These are phyloP conservation scores for Myotis vivesi DNA, from an alignment of 2,797 vertebrate genomes.

Conservation along the genomic window DNA sequence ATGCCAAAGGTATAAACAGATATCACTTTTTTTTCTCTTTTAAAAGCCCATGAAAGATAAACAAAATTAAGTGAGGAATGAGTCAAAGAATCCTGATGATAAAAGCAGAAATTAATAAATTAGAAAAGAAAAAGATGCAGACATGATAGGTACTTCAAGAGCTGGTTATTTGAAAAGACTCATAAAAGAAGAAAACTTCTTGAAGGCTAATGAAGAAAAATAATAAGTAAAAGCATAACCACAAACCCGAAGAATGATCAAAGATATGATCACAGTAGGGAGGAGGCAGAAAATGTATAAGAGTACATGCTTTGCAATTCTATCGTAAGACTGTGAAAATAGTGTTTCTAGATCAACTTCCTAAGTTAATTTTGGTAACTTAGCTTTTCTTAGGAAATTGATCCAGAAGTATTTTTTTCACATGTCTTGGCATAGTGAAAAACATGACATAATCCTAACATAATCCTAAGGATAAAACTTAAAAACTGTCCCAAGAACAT, in stretches of 20 bases:
- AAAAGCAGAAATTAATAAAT: conserved; percentile 45
- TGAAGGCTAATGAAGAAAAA: not conserved
- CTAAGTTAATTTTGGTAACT: conserved; percentile 9
- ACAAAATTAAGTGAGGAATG: not conserved
- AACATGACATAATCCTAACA: not conserved
- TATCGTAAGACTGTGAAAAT: not conserved
- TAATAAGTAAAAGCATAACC: not conserved
- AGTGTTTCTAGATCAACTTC: not conserved
- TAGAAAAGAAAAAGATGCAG: not conserved
- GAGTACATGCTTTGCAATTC: not conserved
- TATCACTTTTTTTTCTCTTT: not conserved
- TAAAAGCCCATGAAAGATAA: conserved; percentile 29
- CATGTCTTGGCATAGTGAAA: not conserved
- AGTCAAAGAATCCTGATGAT: conserved; percentile 1
- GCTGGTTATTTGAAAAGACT: not conserved
- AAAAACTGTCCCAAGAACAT: not conserved
- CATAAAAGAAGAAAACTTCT: not conserved
- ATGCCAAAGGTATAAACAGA: not conserved
- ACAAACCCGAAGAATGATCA: not conserved
- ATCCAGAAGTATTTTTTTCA: not conserved
- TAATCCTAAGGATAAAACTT: not conserved
- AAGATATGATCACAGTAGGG: not conserved
- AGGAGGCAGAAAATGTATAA: not conserved
- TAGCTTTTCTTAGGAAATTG: conserved; percentile 11
- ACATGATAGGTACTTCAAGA: conserved; percentile 8